These are phyloP conservation scores for Daktulosphaira vitifoliae DNA, from an alignment of 1,140 invertebrate genomes.

Conservation along the genomic window DNA sequence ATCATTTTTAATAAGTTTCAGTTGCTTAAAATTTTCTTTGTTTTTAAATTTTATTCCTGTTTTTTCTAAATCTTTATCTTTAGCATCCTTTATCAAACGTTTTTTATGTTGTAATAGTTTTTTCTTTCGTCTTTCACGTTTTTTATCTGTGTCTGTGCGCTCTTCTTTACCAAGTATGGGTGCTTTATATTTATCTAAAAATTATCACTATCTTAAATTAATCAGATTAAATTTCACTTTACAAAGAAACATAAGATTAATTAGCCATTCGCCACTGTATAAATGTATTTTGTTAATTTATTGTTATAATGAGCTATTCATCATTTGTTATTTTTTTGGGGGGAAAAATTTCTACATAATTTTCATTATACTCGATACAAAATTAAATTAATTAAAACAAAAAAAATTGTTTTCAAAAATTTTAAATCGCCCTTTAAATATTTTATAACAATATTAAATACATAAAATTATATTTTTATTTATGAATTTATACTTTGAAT, in stretches of 20 bases:
- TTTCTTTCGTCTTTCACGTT: slow-evolving; percentile 77
- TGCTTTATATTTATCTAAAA: slow-evolving; percentile 61
- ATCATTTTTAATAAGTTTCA: slow-evolving; percentile 13
- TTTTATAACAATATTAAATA: neutral
- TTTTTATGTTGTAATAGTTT: slow-evolving; percentile 61
- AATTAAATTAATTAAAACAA: too few species aligned
- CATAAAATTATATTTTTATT: neutral
- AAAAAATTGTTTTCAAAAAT: too few species aligned
- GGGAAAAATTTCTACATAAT: too few species aligned
- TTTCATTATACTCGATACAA: too few species aligned
- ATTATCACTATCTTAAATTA: too few species aligned
- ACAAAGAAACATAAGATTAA: too few species aligned
- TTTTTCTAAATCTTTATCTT: slow-evolving; percentile 48
- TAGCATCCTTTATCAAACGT: slow-evolving; percentile 45
- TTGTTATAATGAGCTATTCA: too few species aligned
- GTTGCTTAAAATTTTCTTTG: neutral
- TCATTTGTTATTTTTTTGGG: too few species aligned
- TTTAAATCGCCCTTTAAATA: too few species aligned
- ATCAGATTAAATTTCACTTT: too few species aligned
- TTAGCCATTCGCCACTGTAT: too few species aligned
- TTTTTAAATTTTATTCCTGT: slow-evolving; percentile 10
- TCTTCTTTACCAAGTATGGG: slow-evolving; percentile 72
- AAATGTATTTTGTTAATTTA: too few species aligned
- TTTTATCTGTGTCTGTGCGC: slow-evolving; percentile 75
- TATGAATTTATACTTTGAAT: slow-evolving; percentile 54